Percentiles rank a stretch among this genome's conserved stretches.
Conservation (phyloP, 2,113 vertebrate genomes). For the Semicossyphus pulcher region DNA sequence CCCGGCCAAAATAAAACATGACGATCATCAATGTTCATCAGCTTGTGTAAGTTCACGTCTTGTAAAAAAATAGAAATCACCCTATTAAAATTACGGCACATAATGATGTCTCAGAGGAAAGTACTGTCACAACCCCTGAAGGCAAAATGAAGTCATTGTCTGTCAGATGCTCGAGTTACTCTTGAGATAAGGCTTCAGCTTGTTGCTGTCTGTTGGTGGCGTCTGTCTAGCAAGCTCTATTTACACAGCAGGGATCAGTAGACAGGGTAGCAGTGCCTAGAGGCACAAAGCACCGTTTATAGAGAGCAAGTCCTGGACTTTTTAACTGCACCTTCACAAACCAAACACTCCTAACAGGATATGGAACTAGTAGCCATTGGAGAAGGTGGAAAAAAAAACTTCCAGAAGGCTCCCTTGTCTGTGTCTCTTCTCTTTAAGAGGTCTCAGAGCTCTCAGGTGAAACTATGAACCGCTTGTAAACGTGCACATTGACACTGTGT, state of each 20-base stretch:
- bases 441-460: constrained; percentile 46
- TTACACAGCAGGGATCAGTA: constrained; percentile 65
- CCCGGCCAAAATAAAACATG: constrained; percentile 1
- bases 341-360: constrained; percentile 71
- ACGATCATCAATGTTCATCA: constrained; percentile 4
- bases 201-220: constrained; percentile 48
- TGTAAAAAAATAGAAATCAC: neutral
- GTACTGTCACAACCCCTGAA: constrained; percentile 13
- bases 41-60: constrained; percentile 15
- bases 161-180: constrained; percentile 19
- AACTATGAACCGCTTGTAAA: constrained; percentile 59
- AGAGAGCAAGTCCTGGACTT: constrained; percentile 42
- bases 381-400: constrained; percentile 37
- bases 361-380: constrained; percentile 33
- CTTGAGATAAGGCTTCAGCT: constrained; percentile 34
- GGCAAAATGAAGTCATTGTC: constrained; percentile 49
- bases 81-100: constrained; percentile 24
- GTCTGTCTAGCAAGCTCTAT: constrained; percentile 59
- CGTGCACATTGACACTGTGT: constrained; percentile 64
- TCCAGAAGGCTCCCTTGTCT: constrained; percentile 68
- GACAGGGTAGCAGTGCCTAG: constrained; percentile 48
- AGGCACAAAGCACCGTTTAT: constrained; percentile 65
- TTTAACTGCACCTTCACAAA: constrained; percentile 65
- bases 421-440: constrained; percentile 43
- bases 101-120: constrained; percentile 31